Evolutionary conservation across 2,797 vertebrate species (phyloP).

Genomic region (Phrynocephalus guinanensis): DNA sequence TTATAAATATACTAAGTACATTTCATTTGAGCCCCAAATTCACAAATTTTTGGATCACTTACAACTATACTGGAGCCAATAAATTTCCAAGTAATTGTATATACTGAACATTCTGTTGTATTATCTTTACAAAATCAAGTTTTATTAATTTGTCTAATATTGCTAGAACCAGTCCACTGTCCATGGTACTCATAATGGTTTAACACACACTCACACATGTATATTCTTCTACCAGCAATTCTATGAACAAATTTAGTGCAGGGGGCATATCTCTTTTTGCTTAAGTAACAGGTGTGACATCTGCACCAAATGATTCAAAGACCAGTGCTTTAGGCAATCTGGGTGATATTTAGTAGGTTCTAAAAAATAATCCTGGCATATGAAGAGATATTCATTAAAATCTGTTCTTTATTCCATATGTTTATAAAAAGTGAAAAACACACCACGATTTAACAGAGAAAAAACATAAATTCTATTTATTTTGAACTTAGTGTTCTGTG

Average conservation of each 20-base stretch:
- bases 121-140: not conserved
- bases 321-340: slow-evolving; percentile 1
- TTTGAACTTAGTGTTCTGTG: not conserved
- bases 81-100: not conserved
- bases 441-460: fast-evolving
- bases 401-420: not conserved
- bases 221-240: not conserved
- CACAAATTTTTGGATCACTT: slow-evolving; percentile 5
- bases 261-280: slow-evolving; percentile 3
- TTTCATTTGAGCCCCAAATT: not conserved
- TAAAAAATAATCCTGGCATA: not conserved
- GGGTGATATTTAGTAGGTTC: not conserved
- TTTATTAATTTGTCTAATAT: not conserved
- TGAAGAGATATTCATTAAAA: not conserved
- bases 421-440: not conserved
- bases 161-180: not conserved
- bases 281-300: not conserved
- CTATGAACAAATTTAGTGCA: not conserved
- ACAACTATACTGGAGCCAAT: not conserved
- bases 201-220: not conserved
- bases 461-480: not conserved
- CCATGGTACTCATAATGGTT: not conserved
- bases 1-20: not conserved
- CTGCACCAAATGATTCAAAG: slow-evolving; percentile 12
- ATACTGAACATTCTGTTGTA: not conserved